Percentiles rank a stretch among this genome's conserved stretches.
phyloP scores from a whole-genome alignment of 1,140 invertebrate genomes.

The Lordiphosa mommai region DNA sequence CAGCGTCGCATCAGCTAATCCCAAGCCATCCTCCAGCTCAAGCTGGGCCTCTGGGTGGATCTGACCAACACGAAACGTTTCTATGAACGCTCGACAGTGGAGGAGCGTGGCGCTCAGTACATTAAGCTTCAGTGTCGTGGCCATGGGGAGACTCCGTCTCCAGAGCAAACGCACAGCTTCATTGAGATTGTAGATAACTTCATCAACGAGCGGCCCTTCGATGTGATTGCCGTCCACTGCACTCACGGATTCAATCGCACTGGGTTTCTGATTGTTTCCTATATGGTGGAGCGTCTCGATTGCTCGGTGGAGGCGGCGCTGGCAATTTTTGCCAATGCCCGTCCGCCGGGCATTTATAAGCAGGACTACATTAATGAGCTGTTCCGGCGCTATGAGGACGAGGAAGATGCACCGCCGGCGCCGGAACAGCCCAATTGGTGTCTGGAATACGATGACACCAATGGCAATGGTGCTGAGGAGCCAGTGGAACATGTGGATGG shows the following conservation, averaged over 20 bases:
- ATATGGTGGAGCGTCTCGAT: constrained; percentile 90
- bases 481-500: neutral
- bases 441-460: constrained; percentile 67
- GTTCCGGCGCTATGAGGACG: constrained; percentile 88
- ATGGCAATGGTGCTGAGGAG: constrained; percentile 34
- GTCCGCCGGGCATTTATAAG: constrained; percentile 90
- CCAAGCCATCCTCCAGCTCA: constrained; percentile 81
- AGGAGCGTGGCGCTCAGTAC: constrained; percentile 88
- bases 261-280: constrained; percentile 95
- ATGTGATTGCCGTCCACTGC: constrained; percentile 95
- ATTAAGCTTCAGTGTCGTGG: constrained; percentile 93
- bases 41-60: constrained; percentile 97
- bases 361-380: constrained; percentile 87
- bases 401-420: constrained; percentile 85
- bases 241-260: constrained; percentile 99
- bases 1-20: neutral
- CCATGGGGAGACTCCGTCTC: constrained; percentile 89
- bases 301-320: constrained; percentile 91
- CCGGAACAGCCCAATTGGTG: constrained; percentile 92
- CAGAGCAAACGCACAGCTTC: constrained; percentile 89
- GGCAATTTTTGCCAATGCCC: constrained; percentile 85
- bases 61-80: constrained; percentile 97
- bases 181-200: constrained; percentile 89
- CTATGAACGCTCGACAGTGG: constrained; percentile 90
- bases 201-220: constrained; percentile 88